A percentile compares a stretch with the other conserved stretches of the same genome.
Evolutionary conservation across 2,888 invertebrate species (phyloP).

Genomic region (Elysia crispata): DNA sequence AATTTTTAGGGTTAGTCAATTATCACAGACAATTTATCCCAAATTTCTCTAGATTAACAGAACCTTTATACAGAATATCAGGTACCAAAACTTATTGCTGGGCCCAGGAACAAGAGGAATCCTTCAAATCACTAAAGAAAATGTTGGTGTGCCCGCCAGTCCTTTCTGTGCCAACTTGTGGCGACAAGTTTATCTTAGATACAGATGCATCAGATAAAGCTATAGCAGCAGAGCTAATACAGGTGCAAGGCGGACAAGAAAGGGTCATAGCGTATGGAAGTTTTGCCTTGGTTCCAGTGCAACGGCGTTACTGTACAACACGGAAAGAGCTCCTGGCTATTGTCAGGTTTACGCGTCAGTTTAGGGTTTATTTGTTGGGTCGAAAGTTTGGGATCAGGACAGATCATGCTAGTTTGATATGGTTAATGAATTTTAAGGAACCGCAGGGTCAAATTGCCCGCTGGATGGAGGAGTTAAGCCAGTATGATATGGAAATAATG

Average conservation of each 20-base stretch:
- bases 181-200: too few relatives aligned
- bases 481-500: slow-evolving; percentile 51
- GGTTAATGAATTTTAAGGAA: slow-evolving; percentile 42
- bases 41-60: too few relatives aligned
- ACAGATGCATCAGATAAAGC: slow-evolving; percentile 52
- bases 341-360: slow-evolving; percentile 52
- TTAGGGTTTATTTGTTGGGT: slow-evolving; percentile 52
- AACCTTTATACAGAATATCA: too few relatives aligned
- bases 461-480: slow-evolving; percentile 55
- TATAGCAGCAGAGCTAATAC: slow-evolving; percentile 53
- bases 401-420: too few relatives aligned
- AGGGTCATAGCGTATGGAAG: slow-evolving; percentile 53
- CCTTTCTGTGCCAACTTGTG: too few relatives aligned
- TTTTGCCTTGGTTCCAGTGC: slow-evolving; percentile 49
- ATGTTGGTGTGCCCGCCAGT: too few relatives aligned
- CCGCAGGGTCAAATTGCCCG: slow-evolving; percentile 41
- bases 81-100: too few relatives aligned
- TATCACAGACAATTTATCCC: too few relatives aligned
- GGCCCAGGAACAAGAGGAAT: too few relatives aligned
- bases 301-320: slow-evolving; percentile 49
- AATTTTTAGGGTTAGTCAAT: too few relatives aligned
- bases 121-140: too few relatives aligned
- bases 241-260: slow-evolving; percentile 54
- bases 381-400: slow-evolving; percentile 36
- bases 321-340: slow-evolving; percentile 52